phyloP scores from a whole-genome alignment of 2,113 vertebrate genomes.

The Ifrita kowaldi region DNA sequence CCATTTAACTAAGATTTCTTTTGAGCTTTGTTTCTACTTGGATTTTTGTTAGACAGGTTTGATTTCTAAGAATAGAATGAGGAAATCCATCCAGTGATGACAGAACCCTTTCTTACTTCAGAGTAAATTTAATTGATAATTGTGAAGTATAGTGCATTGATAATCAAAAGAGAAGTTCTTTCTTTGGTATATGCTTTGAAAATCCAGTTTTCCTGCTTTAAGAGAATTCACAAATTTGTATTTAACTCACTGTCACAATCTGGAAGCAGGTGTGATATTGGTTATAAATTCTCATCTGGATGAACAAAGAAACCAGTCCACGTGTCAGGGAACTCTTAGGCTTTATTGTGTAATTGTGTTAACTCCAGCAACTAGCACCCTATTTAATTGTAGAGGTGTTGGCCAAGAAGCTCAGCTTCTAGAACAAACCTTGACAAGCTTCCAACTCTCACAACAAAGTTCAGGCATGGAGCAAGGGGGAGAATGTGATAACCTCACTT shows the following conservation, averaged over 20 bases:
- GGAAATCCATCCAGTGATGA: not conserved
- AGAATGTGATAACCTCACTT: not conserved
- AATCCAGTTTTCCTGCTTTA: not conserved
- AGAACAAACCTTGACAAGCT: not conserved
- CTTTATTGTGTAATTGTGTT: not conserved
- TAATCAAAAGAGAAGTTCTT: not conserved
- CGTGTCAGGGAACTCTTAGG: not conserved
- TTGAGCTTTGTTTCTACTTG: not conserved
- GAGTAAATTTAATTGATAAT: not conserved
- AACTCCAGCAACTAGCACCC: not conserved
- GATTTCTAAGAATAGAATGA: not conserved
- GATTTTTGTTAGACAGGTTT: not conserved
- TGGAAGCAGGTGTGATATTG: rapidly evolving
- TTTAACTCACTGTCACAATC: not conserved
- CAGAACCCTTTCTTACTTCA: not conserved
- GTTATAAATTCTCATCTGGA: rapidly evolving
- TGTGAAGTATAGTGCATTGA: not conserved
- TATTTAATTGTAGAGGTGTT: not conserved
- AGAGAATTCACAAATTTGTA: not conserved
- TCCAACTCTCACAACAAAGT: not conserved
- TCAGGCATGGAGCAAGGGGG: not conserved
- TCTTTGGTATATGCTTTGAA: not conserved
- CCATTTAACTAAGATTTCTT: not conserved
- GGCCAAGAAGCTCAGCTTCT: not conserved
- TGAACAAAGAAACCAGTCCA: not conserved